Evolutionary conservation across 2,797 vertebrate species (phyloP), one percentile per base, ranked within the genome.

Genomic region (Acanthurus lineatus): DNA sequence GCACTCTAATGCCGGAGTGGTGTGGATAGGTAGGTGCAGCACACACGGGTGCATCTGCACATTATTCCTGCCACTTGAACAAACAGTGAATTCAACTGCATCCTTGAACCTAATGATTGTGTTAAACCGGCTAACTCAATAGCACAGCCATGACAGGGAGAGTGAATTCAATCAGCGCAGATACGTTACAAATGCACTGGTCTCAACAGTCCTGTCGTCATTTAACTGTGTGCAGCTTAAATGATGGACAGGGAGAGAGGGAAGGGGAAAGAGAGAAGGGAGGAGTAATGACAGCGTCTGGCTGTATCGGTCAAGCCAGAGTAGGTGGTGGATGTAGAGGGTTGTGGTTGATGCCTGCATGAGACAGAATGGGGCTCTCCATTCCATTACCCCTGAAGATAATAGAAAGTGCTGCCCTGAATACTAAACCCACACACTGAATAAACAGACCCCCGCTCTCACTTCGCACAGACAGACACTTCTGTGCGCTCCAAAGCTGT

Each of bases 361-460:
- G 84, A 89, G 81, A 89, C 82, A 84, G 82, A 87, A 79, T 64
- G 83, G 81, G 80, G 63, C 83, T 86, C 87, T 90, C 90, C 67
- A 73, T 90, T 86, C 89, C 87, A 93, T 93, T 93, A 93, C 74
- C 66, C 74, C 88, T 53, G 76, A 70, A 91, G 86, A 93, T 91
- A 92, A 94, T 90, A 85, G 89, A 90, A 86, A 87, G 78, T 69
- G 86, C 83, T 85, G 77, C 73, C 66, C 87, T 88, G 91, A 93
- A 94, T 94, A 93, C 87, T 91, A 91, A 93, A 90, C 73, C 76
- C 79, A 73, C 76, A 62, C 22, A n/a, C 60, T 54, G 75, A 82
- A 84, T 61, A 88, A 87, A 89, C 75, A 87, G 63, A 61, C 59
- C 58, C 58, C 28, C 19, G 2, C 63, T 77, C 74, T 60, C 62